Evolutionary conservation across 2,113 vertebrate species (phyloP).

Genomic region (Phainopepla nitens): DNA sequence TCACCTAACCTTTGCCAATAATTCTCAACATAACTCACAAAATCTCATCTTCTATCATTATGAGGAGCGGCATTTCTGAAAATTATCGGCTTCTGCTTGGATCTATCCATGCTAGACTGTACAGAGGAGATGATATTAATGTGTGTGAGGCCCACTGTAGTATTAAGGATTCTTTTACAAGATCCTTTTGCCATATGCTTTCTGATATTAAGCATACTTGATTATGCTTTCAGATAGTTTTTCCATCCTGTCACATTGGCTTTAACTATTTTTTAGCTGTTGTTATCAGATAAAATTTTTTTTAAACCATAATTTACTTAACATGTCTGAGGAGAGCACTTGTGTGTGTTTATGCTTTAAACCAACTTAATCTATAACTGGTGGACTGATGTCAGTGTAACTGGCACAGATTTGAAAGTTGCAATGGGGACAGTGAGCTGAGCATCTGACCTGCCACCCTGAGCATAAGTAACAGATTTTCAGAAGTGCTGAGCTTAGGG

Average conservation of each 20-base stretch:
- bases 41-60: constrained; percentile 57
- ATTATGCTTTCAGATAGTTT: constrained; percentile 23
- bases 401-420: not conserved
- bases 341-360: not conserved
- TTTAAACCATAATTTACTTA: not conserved
- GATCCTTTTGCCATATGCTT: constrained; percentile 35
- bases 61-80: not conserved
- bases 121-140: constrained; percentile 34
- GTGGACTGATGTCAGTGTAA: not conserved
- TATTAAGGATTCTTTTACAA: constrained; percentile 42
- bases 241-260: not conserved
- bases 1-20: constrained; percentile 62
- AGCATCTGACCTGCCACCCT: not conserved
- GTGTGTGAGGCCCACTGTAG: not conserved
- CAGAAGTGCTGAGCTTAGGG: not conserved
- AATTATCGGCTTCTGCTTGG: constrained; percentile 31
- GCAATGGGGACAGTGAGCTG: not conserved
- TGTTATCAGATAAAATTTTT: not conserved
- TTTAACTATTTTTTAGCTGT: constrained; percentile 14
- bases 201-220: constrained; percentile 17
- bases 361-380: not conserved
- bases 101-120: not conserved
- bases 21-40: constrained; percentile 54
- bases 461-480: not conserved
- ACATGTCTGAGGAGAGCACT: not conserved